Conservation (phyloP, 2,888 invertebrate genomes). For the Cerceris ruficornis region DNA sequence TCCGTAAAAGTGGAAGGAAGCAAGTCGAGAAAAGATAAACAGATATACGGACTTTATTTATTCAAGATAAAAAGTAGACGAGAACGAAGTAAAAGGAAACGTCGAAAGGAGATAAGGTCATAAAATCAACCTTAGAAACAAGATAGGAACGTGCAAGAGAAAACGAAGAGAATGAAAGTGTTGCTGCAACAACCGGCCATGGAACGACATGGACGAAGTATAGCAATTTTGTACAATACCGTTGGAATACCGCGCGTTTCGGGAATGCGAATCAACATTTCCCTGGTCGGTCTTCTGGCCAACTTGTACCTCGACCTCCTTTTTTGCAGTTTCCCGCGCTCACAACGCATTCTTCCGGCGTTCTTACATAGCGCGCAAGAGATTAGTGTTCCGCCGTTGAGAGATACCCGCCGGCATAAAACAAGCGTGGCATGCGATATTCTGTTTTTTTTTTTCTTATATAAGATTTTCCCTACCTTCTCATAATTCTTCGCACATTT, state of each 20-base stretch:
- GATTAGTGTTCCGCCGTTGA: constrained; percentile 14
- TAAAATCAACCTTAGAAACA: constrained; percentile 14
- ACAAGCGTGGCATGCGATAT: constrained; percentile 2
- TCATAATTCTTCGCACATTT: no score
- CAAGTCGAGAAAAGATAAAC: neutral
- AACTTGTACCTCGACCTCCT: constrained; percentile 24
- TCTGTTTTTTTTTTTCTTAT: neutral
- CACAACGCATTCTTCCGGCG: constrained; percentile 11
- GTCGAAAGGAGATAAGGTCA: constrained; percentile 9
- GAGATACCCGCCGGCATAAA: constrained; percentile 6
- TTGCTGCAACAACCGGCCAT: constrained; percentile 54
- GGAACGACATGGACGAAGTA: constrained; percentile 81
- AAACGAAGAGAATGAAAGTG: constrained; percentile 45
- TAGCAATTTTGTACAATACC: constrained; percentile 81
- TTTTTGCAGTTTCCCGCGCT: constrained; percentile 15
- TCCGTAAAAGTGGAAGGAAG: neutral
- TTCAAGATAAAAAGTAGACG: neutral
- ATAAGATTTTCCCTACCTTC: no score
- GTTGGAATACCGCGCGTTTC: constrained; percentile 79
- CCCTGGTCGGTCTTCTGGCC: constrained; percentile 65
- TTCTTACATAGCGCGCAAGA: constrained; percentile 11
- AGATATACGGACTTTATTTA: neutral
- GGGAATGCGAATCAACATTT: constrained; percentile 81
- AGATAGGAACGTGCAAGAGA: constrained; percentile 13
- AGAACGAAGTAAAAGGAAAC: constrained; percentile 15